A percentile compares a stretch with the other conserved stretches of the same genome.
Conservation (phyloP, 2,113 vertebrate species). For the Hepsetus odoe region DNA sequence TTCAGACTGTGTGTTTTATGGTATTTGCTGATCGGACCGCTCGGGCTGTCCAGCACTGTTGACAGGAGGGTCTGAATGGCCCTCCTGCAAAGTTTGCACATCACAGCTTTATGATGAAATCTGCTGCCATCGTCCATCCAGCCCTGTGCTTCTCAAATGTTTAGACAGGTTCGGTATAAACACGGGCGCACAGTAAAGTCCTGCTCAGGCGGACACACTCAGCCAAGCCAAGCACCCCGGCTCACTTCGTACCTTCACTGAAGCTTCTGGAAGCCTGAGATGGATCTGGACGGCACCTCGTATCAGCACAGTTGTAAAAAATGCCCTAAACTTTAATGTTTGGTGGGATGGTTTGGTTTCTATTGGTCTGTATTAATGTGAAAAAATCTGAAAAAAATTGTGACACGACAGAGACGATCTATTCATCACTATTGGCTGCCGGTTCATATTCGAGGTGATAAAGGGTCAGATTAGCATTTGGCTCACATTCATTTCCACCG, state of each 20-base stretch:
- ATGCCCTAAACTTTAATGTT: no score
- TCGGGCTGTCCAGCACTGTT: constrained; percentile 62
- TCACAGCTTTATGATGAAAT: constrained; percentile 75
- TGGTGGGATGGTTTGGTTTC: no score
- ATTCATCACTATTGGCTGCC: no score
- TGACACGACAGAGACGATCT: no score
- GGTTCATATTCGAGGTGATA: no score
- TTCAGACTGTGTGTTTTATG: constrained; percentile 49
- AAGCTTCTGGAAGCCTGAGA: constrained; percentile 40
- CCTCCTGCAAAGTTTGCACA: constrained; percentile 71
- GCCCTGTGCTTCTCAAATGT: constrained; percentile 79
- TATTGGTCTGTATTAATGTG: no score
- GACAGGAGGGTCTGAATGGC: constrained; percentile 74
- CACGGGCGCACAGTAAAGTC: constrained; percentile 69
- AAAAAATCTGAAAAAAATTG: no score
- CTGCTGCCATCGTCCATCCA: constrained; percentile 71
- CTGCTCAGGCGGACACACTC: constrained; percentile 55
- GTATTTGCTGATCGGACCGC: constrained; percentile 75
- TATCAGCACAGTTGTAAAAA: background rate
- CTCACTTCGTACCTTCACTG: constrained; percentile 60
- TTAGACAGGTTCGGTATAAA: constrained; percentile 72
- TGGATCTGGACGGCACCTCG: background rate
- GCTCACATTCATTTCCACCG: no score
- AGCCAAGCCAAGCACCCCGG: constrained; percentile 64
- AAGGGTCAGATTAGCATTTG: no score